Conservation (phyloP, 2,797 vertebrate genomes). For the Buceros bicornis region DNA sequence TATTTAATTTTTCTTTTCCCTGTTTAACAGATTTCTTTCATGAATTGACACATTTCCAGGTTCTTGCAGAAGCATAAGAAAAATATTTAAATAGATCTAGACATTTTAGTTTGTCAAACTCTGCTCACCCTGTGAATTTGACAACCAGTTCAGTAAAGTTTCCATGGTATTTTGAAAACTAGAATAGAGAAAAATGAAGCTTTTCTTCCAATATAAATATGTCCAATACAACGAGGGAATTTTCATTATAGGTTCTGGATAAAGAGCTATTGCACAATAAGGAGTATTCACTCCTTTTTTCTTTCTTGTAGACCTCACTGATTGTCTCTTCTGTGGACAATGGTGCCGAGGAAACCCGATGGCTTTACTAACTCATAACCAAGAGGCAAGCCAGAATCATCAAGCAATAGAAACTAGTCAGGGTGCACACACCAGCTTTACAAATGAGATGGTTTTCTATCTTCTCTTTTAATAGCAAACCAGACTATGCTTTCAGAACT, state of each 20-base stretch:
- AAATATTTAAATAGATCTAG: neutral
- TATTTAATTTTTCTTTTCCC: neutral
- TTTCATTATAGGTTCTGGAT: neutral
- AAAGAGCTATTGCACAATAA: neutral
- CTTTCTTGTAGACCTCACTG: neutral
- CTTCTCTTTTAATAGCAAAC: neutral
- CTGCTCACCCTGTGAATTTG: neutral
- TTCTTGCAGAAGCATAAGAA: neutral
- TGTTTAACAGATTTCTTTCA: neutral
- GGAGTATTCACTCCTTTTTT: neutral
- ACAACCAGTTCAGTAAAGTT: neutral
- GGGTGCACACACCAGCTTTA: neutral
- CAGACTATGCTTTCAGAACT: neutral
- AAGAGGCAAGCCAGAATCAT: neutral
- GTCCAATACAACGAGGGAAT: neutral
- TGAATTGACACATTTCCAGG: neutral
- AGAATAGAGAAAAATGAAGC: neutral
- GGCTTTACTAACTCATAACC: neutral
- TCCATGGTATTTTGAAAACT: neutral
- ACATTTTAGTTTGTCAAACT: neutral
- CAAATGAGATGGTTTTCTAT: neutral
- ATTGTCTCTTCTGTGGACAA: neutral
- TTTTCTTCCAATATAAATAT: neutral
- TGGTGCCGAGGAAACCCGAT: neutral
- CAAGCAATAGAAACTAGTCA: neutral